Base-by-base conservation (phyloP, 2,888 invertebrate genomes). In the Gastrophysa polygoni region DNA sequence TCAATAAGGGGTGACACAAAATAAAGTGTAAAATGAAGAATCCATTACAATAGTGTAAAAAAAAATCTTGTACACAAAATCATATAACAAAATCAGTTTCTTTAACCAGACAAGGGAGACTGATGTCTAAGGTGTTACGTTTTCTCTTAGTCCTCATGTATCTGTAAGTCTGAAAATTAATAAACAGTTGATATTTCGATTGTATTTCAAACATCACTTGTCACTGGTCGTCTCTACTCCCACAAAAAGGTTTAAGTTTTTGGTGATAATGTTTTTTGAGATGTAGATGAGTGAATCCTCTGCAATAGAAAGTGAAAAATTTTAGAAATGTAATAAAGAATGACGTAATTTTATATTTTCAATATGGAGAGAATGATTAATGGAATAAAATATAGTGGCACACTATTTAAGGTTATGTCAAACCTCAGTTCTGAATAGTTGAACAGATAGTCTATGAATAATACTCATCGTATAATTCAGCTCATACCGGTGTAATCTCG, bases 141-240 rank as follows among this genome's bases (percentile, higher is more conserved):
- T 79, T 80, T 67, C 78, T 69, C 70, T 79, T 80, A 38, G 76
- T 73, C 73, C 73, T 79, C 68, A 69, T 75, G 71, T 78, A 78
- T 71, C 78, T 76, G 71, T 75, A 72, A 52, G 73, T 78, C 80
- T 80, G 74, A 67, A 79, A 79, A 64, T 63, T 59, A 67, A 29
- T 29, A 18, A 32, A 29, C 38, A 52, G 47, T 29, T 7, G 17
- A 46, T 1, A 50, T 38, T n/a, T n/a, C 14, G 14, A n/a, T 1
- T 38, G 1, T 3, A 3, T 10, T 2, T 38, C 14, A 38, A 7
- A 38, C 38, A 8, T 28, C 32, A 32, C 11, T 14, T 6, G 14
- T 24, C 46, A 24, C 18, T 57, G 32, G 16, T 50, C 21, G 29
- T 18, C 1, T 28, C 47, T 34, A 32, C 32, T 21, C 21, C 16